phyloP scores from a whole-genome alignment of 2,113 vertebrate species.

The Elanus axillaris region DNA sequence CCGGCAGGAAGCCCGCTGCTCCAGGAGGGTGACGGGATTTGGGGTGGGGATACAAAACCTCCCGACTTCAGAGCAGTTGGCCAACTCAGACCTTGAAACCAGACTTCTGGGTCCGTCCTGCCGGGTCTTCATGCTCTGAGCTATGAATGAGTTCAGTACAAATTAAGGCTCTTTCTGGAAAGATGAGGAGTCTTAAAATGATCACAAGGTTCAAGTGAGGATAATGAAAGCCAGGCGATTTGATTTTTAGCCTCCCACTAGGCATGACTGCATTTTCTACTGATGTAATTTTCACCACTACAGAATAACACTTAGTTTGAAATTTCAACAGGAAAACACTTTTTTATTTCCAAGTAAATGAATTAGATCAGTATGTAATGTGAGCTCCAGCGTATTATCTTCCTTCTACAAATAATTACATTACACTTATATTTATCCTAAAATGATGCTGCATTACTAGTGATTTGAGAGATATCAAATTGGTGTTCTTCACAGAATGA shows the following conservation, averaged over 20 bases:
- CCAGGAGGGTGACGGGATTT: not conserved
- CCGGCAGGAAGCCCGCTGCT: no score
- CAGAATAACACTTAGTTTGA: not conserved
- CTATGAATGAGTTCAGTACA: not conserved
- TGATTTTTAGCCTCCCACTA: not conserved
- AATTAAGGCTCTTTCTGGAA: not conserved
- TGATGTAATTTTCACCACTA: not conserved
- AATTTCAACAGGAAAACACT: not conserved
- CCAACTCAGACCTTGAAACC: not conserved
- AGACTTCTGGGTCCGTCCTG: not conserved
- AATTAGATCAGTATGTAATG: not conserved
- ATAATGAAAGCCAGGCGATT: not conserved
- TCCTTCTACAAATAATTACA: not conserved
- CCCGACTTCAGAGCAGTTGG: not conserved
- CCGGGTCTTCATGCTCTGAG: not conserved
- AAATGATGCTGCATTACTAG: not conserved
- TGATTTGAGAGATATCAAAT: not conserved
- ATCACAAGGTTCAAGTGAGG: not conserved
- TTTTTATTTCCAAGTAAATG: not conserved
- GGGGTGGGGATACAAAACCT: not conserved
- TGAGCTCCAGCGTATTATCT: not conserved
- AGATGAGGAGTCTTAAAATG: not conserved
- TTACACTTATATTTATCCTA: not conserved
- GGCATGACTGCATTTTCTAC: not conserved
- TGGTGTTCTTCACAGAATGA: not conserved